phyloP scores from a whole-genome alignment of 2,113 vertebrate genomes.

The Arvicanthis niloticus region DNA sequence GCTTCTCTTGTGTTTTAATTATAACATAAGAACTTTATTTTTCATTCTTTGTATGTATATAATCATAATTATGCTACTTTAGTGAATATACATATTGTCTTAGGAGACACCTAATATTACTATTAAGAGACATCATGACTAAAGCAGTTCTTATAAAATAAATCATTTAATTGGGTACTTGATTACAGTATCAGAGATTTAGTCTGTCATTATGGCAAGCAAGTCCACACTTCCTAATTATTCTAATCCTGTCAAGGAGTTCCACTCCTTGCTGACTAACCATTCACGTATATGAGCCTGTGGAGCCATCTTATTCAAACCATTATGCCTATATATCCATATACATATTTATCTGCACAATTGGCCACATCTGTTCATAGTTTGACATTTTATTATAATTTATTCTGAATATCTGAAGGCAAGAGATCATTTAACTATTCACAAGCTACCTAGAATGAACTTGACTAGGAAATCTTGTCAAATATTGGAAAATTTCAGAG shows the following conservation, averaged over 20 bases:
- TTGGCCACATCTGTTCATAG: not conserved
- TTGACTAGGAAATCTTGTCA: not conserved
- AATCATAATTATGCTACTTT: not conserved
- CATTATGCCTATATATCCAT: not conserved
- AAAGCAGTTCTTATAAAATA: not conserved
- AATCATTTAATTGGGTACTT: not conserved
- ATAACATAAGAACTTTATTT: slow-evolving; percentile 35
- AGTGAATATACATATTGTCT: not conserved
- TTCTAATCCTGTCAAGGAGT: not conserved
- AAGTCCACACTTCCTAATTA: not conserved
- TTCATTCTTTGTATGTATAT: not conserved
- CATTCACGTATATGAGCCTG: not conserved
- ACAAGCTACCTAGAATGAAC: not conserved
- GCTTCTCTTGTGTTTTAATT: slow-evolving; percentile 16
- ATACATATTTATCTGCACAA: not conserved
- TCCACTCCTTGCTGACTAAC: not conserved
- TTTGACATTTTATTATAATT: not conserved
- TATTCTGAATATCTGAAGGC: not conserved
- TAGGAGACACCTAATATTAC: too few relatives aligned
- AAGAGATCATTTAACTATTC: slow-evolving; percentile 10
- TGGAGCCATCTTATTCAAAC: not conserved
- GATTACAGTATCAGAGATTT: not conserved
- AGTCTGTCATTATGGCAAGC: not conserved
- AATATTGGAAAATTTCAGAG: not conserved
- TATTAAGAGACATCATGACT: not conserved